Conservation (phyloP, 92 coral and sea anemone genomes). For the Phenganax stokvisi region DNA sequence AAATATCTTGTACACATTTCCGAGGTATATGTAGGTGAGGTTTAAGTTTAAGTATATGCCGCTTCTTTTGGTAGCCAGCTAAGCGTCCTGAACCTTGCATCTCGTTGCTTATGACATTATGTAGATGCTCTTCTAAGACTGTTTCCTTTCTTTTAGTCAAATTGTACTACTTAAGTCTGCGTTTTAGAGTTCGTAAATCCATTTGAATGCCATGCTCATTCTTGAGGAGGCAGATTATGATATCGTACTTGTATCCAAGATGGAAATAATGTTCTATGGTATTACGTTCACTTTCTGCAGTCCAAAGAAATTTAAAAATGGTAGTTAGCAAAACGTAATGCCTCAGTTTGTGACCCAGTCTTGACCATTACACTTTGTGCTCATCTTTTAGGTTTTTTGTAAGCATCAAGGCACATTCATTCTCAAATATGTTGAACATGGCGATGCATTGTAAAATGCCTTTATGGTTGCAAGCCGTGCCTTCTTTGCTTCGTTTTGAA, state of each 20-base stretch:
- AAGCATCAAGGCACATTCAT: too few relatives aligned
- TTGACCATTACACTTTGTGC: too few relatives aligned
- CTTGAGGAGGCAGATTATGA: background rate
- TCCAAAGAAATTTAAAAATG: background rate
- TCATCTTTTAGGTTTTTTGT: too few relatives aligned
- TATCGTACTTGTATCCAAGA: background rate
- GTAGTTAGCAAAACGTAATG: too few relatives aligned
- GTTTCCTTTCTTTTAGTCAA: background rate
- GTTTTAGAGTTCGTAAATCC: background rate
- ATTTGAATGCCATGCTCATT: background rate
- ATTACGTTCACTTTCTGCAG: background rate
- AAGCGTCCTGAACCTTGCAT: conserved; percentile 2
- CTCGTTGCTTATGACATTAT: background rate
- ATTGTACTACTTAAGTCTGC: conserved; percentile 1
- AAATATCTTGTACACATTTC: too few relatives aligned
- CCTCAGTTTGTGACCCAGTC: too few relatives aligned
- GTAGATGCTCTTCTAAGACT: background rate
- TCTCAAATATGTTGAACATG: too few relatives aligned
- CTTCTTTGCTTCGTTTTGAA: too few relatives aligned
- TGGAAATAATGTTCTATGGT: conserved; percentile 3
- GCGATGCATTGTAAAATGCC: too few relatives aligned
- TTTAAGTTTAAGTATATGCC: too few relatives aligned
- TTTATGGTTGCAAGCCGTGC: too few relatives aligned
- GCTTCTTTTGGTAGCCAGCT: background rate
- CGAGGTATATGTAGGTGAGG: too few relatives aligned